phyloP scores from a whole-genome alignment of 1,140 invertebrate species.

The Drosophila tsacasi region DNA sequence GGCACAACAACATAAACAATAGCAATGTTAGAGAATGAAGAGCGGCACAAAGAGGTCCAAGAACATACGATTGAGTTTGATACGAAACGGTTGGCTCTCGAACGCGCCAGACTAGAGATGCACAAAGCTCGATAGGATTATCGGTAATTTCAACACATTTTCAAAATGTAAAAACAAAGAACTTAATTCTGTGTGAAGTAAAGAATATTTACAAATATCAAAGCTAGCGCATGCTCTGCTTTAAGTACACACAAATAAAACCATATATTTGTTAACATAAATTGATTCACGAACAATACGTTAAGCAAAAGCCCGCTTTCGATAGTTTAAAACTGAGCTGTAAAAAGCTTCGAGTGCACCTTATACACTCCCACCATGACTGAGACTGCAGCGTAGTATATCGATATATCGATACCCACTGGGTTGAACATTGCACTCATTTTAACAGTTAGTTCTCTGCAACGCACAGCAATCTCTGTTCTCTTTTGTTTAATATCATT shows the following conservation, averaged over 20 bases:
- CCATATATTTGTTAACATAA: not conserved
- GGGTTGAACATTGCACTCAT: not conserved
- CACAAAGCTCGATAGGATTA: not conserved
- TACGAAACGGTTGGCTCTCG: not conserved
- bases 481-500: conserved; percentile 22
- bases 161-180: not conserved
- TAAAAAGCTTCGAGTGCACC: not conserved
- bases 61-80: not conserved
- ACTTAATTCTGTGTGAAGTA: too few species aligned
- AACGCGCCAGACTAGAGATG: conserved; percentile 11
- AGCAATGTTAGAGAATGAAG: not conserved
- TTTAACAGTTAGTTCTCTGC: conserved; percentile 22
- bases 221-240: not conserved
- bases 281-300: not conserved
- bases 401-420: conserved; percentile 12
- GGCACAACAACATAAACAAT: conserved; percentile 19
- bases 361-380: not conserved
- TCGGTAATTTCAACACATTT: not conserved
- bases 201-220: not conserved
- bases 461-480: not conserved
- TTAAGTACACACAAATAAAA: not conserved
- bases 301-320: not conserved
- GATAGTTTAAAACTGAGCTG: not conserved
- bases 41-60: not conserved
- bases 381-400: not conserved